Evolutionary conservation across 2,113 vertebrate genomes (phyloP).

Genomic region (Mesitornis unicolor): DNA sequence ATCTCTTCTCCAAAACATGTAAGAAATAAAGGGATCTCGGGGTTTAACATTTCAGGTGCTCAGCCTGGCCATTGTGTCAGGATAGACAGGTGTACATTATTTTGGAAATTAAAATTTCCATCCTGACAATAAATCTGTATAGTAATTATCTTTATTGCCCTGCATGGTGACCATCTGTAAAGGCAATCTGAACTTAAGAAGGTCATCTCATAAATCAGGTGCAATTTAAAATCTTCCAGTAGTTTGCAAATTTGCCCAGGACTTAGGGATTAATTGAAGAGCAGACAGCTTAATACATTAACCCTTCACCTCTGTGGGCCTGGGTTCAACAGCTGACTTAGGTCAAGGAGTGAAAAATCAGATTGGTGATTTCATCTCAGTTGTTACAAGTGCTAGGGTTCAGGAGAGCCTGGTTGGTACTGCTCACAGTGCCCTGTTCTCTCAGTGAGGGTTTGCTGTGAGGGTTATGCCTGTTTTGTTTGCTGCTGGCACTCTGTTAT

Average conservation of each 20-base stretch:
- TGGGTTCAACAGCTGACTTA: neutral
- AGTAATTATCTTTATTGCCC: conserved; percentile 21
- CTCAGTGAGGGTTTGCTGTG: neutral
- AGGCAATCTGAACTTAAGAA: neutral
- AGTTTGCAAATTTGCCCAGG: conserved; percentile 40
- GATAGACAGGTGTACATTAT: neutral
- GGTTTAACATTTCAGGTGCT: neutral
- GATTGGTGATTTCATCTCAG: neutral
- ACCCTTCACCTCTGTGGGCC: conserved; percentile 35
- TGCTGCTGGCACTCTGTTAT: neutral
- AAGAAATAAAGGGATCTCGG: neutral
- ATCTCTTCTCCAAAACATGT: neutral
- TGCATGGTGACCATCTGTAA: neutral
- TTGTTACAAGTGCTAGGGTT: neutral
- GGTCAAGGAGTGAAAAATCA: conserved; percentile 21
- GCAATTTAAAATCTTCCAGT: conserved; percentile 43
- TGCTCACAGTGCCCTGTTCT: rapidly evolving
- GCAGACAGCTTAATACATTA: conserved; percentile 67
- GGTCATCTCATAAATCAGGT: conserved; percentile 39
- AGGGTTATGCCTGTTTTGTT: rapidly evolving
- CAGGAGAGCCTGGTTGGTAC: neutral
- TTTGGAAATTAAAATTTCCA: neutral
- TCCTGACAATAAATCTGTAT: neutral
- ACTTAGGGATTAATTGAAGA: conserved; percentile 50
- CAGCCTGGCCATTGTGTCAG: neutral